Percentiles rank a stretch among this genome's conserved stretches.
Conservation (phyloP, 1,140 invertebrate genomes). For the Paracyclopina nana region DNA sequence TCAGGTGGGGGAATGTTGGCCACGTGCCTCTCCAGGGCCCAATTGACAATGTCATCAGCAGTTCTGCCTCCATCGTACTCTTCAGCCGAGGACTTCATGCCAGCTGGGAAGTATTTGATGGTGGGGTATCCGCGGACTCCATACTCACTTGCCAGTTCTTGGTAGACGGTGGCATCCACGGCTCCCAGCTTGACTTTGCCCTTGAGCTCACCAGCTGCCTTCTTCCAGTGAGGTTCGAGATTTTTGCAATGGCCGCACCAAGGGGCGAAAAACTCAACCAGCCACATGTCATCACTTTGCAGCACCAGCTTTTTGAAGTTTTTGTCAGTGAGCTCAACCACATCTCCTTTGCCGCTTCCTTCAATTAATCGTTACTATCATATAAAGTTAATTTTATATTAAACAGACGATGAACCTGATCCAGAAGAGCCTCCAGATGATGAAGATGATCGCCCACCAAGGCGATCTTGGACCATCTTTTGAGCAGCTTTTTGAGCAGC, state of each 20-base stretch:
- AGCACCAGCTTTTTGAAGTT: slow-evolving; percentile 83
- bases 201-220: slow-evolving; percentile 79
- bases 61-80: slow-evolving; percentile 70
- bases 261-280: slow-evolving; percentile 93
- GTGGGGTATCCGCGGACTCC: slow-evolving; percentile 84
- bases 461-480: slow-evolving; percentile 23
- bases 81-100: slow-evolving; percentile 38
- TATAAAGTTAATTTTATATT: too few relatives aligned
- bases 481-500: slow-evolving; percentile 47
- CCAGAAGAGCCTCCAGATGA: slow-evolving; percentile 21
- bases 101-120: slow-evolving; percentile 79
- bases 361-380: too few relatives aligned
- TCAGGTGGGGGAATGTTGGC: slow-evolving; percentile 77
- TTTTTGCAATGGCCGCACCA: slow-evolving; percentile 95
- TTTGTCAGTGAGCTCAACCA: slow-evolving; percentile 75
- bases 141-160: slow-evolving; percentile 50
- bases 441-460: slow-evolving; percentile 18
- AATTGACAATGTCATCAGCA: slow-evolving; percentile 67
- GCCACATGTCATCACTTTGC: slow-evolving; percentile 74
- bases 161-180: slow-evolving; percentile 83
- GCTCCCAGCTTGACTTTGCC: slow-evolving; percentile 82
- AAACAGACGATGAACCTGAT: too few relatives aligned
- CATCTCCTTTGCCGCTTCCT: slow-evolving; percentile 27
- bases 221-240: slow-evolving; percentile 79
- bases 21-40: slow-evolving; percentile 62